phyloP scores from a whole-genome alignment of 1,140 invertebrate genomes.

The Dinothrombium tinctorium region DNA sequence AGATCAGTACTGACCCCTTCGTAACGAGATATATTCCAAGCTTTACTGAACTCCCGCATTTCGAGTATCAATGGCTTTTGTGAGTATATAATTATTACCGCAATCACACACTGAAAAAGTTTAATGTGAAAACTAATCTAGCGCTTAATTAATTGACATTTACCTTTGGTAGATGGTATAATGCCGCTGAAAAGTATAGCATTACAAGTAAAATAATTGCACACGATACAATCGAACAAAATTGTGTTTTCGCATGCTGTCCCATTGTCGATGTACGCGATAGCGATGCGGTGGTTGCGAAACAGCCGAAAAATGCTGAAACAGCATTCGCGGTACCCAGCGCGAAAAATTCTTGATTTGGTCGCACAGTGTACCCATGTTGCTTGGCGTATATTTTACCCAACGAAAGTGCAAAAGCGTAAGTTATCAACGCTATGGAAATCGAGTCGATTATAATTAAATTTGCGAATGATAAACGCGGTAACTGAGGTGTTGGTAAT shows the following conservation, averaged over 20 bases:
- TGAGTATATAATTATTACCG: constrained; percentile 27
- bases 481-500: constrained; percentile 22
- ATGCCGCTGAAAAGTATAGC: constrained; percentile 24
- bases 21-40: constrained; percentile 22
- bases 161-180: constrained; percentile 19
- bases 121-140: too few relatives aligned
- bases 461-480: constrained; percentile 19
- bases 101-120: constrained; percentile 25
- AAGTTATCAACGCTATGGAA: constrained; percentile 43
- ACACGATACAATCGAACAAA: constrained; percentile 26
- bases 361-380: constrained; percentile 56
- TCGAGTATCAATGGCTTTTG: constrained; percentile 25
- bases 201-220: constrained; percentile 26
- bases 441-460: constrained; percentile 25
- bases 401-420: constrained; percentile 77
- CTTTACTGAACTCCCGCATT: constrained; percentile 20
- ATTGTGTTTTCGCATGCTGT: constrained; percentile 12
- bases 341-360: constrained; percentile 53
- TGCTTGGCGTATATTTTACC: constrained; percentile 69
- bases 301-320: constrained; percentile 57
- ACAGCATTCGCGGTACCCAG: constrained; percentile 10
- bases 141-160: too few relatives aligned
- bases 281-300: constrained; percentile 55
- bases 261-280: constrained; percentile 32
- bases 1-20: constrained; percentile 22